Evolutionary conservation across 2,113 vertebrate species (phyloP), one percentile per base, ranked within the genome.

Genomic region (Cinclus cinclus): DNA sequence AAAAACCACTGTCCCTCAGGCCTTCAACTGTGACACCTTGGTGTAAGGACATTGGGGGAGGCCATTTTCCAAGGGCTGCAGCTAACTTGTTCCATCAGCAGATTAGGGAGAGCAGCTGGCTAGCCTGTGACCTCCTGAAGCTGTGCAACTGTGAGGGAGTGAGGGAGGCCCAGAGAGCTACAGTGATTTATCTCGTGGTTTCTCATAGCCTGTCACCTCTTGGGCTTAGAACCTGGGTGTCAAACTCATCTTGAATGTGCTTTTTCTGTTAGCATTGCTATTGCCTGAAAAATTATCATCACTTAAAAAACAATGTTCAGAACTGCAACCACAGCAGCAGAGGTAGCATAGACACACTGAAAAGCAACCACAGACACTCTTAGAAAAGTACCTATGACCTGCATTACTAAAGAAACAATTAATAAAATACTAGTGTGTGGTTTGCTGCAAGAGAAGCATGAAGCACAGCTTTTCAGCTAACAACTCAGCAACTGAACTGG

Each of bases 401-500:
- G 67, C 42, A 49, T 60, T 73, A 83, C 55, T 39, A 83, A 55
- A 3, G 11, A 94, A 95, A 90, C 42, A 95, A 85, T 85, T 65
- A 96, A 88, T 85, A 94, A 92, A 73, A 73, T 15, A 91, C 46
- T n/a, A 92, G 50, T 2, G 0, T 74, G 63, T 39, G 67, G 74
- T 77, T 70, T 85, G 39, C 83, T 89, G 73, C 76, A 95, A 83
- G 76, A 90, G 71, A 93, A 88, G 35, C 55, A 81, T 33, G 79
- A 93, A 89, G 89, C 63, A 85, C 90, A 75, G 62, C 44, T 90
- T 93, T 90, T 94, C 85, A 94, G 83, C 44, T n/a, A 88, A 89
- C n/a, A 92, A 81, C 47, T 87, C 52, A 28, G 77, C 69, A 69
- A 83, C 68, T 68, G 63, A 31, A 42, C 56, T 39, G 21, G 73